These are phyloP conservation scores for Tragelaphus scriptus DNA, from an alignment of 2,113 vertebrate species.

Conservation along the genomic window DNA sequence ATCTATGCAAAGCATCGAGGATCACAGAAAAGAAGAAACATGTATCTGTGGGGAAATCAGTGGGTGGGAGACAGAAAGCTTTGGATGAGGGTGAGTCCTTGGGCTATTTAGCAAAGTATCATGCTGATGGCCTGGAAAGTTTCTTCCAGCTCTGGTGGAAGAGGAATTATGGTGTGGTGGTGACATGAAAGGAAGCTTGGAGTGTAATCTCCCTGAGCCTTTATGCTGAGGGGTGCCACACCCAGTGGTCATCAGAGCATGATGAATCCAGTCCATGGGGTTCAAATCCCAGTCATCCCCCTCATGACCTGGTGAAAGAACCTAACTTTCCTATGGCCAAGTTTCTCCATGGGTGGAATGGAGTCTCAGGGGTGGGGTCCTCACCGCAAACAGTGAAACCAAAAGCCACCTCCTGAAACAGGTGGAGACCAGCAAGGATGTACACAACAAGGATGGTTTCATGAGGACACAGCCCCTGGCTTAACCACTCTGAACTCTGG, in stretches of 20 bases:
- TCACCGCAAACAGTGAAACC: background rate
- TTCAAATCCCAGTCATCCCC: background rate
- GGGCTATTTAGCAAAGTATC: background rate
- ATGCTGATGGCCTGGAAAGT: background rate
- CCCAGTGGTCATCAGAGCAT: background rate
- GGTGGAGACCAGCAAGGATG: accelerated
- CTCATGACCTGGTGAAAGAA: background rate
- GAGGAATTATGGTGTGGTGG: background rate
- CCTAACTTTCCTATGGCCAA: background rate
- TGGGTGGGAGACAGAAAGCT: background rate
- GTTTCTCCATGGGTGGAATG: accelerated
- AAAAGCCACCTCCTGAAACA: background rate
- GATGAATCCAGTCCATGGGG: background rate
- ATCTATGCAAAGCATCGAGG: background rate
- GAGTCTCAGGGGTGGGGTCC: background rate
- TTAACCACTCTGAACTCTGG: background rate
- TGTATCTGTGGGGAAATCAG: background rate
- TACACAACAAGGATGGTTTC: background rate
- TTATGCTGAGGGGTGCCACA: background rate
- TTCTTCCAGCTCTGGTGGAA: background rate
- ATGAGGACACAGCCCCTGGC: background rate
- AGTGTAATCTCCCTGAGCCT: background rate
- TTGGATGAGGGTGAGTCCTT: background rate
- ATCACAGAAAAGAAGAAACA: too few species aligned
- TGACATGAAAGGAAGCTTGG: accelerated